Evolutionary conservation across 2,888 invertebrate genomes (phyloP), one percentile per base, ranked within the genome.

Genomic region (Drosophila hawaiiensis): DNA sequence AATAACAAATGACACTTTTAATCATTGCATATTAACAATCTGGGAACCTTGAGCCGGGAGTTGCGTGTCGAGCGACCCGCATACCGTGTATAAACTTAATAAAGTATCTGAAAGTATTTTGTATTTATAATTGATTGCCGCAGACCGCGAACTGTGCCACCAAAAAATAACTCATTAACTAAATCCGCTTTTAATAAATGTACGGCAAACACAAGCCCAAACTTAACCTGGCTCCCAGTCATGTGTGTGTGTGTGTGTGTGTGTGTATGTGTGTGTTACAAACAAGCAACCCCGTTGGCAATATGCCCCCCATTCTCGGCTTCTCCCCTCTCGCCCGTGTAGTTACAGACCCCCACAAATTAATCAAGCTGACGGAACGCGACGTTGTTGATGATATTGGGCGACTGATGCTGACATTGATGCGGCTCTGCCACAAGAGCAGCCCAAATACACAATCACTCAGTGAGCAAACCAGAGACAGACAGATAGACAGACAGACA

Each of bases 171-270:
- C 77, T 80, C 89, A 91, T 91, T 91, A 91, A 89, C 90, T 87
- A 91, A 90, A 91, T 91, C 89, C 87, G 84, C 87, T 79, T 85
- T 91, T 88, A 91, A 91, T 87, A 90, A 91, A 89, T 80, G 76
- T 80, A 78, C 82, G 73, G 53, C 49, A 53, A 65, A 58, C 43
- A 22, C 43, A 43, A 22, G 43, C 43, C 25, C 47, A 33, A 59
- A 55, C 33, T 58, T 58, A 64, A 77, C 61, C 65, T 76, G 77
- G 47, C 78, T 55, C 22, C 37, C 37, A 55, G 37, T 55, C 31
- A 25, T 54, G 41, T n/a, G 10, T 9, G 39, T 41, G 29, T 28
- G 19, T 54, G 59, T 25, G 43, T 43, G 22, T 37, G 16, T 41
- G 19, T 19, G 9, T 19, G 19, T 55, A n/a, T n/a, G n/a, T 28